phyloP scores from a whole-genome alignment of 2,888 invertebrate genomes.

The Hemithea aestivaria region DNA sequence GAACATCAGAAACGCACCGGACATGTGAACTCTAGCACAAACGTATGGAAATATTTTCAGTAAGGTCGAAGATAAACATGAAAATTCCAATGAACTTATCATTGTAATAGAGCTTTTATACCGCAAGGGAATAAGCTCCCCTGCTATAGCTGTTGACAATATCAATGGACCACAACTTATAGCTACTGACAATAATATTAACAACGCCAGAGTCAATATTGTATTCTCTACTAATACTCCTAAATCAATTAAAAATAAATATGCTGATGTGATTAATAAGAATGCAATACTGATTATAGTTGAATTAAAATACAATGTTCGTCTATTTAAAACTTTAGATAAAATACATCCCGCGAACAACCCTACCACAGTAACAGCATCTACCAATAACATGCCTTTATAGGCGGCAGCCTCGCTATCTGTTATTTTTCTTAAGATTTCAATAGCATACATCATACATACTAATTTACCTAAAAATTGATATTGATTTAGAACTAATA shows the following conservation, averaged over 20 bases:
- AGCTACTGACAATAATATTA: slow-evolving; percentile 8
- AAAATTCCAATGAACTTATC: neutral
- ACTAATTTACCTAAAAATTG: slow-evolving; percentile 31
- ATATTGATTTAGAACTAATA: slow-evolving; percentile 21
- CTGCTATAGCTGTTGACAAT: slow-evolving; percentile 6
- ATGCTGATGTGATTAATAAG: slow-evolving; percentile 7
- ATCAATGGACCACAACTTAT: slow-evolving; percentile 14
- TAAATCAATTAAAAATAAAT: slow-evolving; percentile 9
- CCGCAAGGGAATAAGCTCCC: slow-evolving; percentile 9
- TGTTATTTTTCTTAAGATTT: slow-evolving; percentile 30
- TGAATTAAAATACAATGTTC: slow-evolving; percentile 8
- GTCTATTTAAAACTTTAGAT: slow-evolving; percentile 18
- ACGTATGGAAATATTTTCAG: slow-evolving; percentile 3
- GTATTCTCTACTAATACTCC: slow-evolving; percentile 7
- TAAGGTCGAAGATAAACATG: neutral
- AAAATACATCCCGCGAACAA: slow-evolving; percentile 25
- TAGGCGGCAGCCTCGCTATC: slow-evolving; percentile 28
- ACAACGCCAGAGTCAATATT: slow-evolving; percentile 3
- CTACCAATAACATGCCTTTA: slow-evolving; percentile 32
- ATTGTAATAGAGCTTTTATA: slow-evolving; percentile 9
- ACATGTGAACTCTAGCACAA: neutral
- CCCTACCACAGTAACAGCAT: slow-evolving; percentile 26
- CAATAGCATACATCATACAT: slow-evolving; percentile 27
- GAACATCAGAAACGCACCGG: slow-evolving; percentile 1
- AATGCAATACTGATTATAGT: slow-evolving; percentile 2